Evolutionary conservation across 1,140 invertebrate genomes (phyloP), one percentile per base, ranked within the genome.

Genomic region (Drosophila repleta): DNA sequence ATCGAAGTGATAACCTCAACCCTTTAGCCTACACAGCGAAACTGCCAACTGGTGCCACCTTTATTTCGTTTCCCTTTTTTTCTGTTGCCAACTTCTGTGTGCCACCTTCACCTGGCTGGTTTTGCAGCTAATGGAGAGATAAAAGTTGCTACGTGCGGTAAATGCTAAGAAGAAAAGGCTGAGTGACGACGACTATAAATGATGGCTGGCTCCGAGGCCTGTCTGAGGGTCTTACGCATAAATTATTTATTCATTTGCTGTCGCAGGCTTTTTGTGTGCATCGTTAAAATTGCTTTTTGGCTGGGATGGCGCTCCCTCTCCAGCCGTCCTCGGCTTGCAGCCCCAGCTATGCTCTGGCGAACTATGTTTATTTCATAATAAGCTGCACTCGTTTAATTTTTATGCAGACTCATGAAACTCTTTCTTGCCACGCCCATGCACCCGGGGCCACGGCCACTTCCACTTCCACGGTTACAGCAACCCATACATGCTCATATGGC

Each of bases 191-290:
- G 61, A 68, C 62, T 61, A 71, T 80, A 66, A 87, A 81, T 81
- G 78, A 74, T 49, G 61, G 17, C 56, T 49, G 39, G 43, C 63
- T 57, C 45, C 45, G 26, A 60, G 43, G 52, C 63, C 45, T 60
- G 56, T 70, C 62, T 64, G 32, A 17, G 51, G 49, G 49, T 51
- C 61, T 56, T 79, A 75, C 75, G 83, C 83, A 89, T 88, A 87
- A 87, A 88, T 88, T 74, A 88, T 88, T 83, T 88, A 88, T 87
- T 87, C 84, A 83, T 88, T 88, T 88, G 75, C 57, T 65, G 72
- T 87, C 79, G 62, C 58, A 62, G 46, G 51, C 18, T 62, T 79
- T 74, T 87, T 67, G 66, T 85, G 48, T 75, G 51, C 71, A 79
- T 74, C 79, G 76, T 88, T 88, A 88, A 82, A 88, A 79, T 79